These are phyloP conservation scores for Carassius gibelio DNA, from an alignment of 2,113 vertebrate species.

Conservation along the genomic window DNA sequence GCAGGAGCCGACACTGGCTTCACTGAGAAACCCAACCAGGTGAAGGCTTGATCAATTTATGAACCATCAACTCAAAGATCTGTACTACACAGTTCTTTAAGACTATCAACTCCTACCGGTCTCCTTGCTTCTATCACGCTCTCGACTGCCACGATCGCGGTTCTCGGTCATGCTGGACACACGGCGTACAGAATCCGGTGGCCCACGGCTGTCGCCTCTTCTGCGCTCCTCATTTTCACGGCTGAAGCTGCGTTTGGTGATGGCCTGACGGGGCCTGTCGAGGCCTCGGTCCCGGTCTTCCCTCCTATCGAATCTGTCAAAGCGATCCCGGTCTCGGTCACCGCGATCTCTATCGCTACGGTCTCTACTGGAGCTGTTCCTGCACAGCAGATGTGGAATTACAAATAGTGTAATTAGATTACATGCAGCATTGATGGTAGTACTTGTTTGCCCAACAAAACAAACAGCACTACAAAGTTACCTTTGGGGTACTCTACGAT, in stretches of 20 bases:
- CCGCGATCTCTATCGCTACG: slow-evolving; percentile 56
- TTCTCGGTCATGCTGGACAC: slow-evolving; percentile 90
- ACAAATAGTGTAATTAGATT: background rate
- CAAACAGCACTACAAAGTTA: slow-evolving; percentile 48
- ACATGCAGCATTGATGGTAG: no score
- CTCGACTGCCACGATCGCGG: slow-evolving; percentile 74
- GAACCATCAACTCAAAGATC: background rate
- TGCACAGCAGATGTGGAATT: slow-evolving; percentile 52
- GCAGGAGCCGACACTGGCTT: slow-evolving; percentile 76
- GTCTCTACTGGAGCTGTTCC: slow-evolving; percentile 89
- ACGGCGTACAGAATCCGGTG: slow-evolving; percentile 83
- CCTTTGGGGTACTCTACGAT: slow-evolving; percentile 90
- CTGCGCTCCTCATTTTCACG: slow-evolving; percentile 89
- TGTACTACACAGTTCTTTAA: background rate
- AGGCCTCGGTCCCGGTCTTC: slow-evolving; percentile 68
- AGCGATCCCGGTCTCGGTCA: slow-evolving; percentile 64
- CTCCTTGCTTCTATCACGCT: slow-evolving; percentile 72
- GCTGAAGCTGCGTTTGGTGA: slow-evolving; percentile 92
- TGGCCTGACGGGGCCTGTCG: slow-evolving; percentile 74
- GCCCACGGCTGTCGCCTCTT: slow-evolving; percentile 75
- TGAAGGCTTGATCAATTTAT: background rate
- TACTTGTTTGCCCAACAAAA: background rate
- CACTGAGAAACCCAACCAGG: slow-evolving; percentile 64
- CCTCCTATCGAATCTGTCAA: slow-evolving; percentile 82
- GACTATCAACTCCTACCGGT: slow-evolving; percentile 56